Evolutionary conservation across 2,888 invertebrate species (phyloP), one percentile per base, ranked within the genome.

Genomic region (Stegophylla sp.): DNA sequence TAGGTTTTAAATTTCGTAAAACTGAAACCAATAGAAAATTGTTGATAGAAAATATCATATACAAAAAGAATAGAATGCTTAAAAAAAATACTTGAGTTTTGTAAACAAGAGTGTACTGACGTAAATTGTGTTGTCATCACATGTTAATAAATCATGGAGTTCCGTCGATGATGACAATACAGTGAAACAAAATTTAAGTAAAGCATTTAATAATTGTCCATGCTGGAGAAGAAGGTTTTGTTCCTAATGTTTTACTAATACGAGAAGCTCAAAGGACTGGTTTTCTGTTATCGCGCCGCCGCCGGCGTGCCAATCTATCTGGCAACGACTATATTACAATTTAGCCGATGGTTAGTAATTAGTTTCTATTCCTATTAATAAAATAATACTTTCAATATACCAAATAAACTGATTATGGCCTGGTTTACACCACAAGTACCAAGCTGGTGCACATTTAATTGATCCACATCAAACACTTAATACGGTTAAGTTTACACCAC

Each of bases 161-260:
- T 53, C 34, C 48, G 53, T 5, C 34, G 41, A 59, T 53, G 34
- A 72, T 53, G 72, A 72, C 53, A 59, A 41, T 56, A 59, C 72
- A 53, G 53, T 71, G 13, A 48, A 71, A 34, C 48, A 34, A 26
- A 43, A 43, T 66, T n/a, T 26, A 53, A 53, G 23, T 43, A 56
- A 41, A 72, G 48, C 66, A 10, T 51, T 48, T 45, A 69, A 69
- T 69, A 51, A 51, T 69, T 51, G 69, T 72, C 15, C 56, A 72
- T 56, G 26, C 72, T 56, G 56, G 34, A 53, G 72, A 67, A 23
- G 48, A n/a, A n/a, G n/a, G 67, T 67, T 67, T 67, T 45, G 17
- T 67, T 64, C 43, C 64, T 17, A 64, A 67, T 67, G 45, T 45
- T 48, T 67, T 67, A 67, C 67, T 48, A n/a, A 67, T 45, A 67